These are phyloP conservation scores for Bothrops jararaca DNA, from an alignment of 2,113 vertebrate genomes.

Conservation along the genomic window DNA sequence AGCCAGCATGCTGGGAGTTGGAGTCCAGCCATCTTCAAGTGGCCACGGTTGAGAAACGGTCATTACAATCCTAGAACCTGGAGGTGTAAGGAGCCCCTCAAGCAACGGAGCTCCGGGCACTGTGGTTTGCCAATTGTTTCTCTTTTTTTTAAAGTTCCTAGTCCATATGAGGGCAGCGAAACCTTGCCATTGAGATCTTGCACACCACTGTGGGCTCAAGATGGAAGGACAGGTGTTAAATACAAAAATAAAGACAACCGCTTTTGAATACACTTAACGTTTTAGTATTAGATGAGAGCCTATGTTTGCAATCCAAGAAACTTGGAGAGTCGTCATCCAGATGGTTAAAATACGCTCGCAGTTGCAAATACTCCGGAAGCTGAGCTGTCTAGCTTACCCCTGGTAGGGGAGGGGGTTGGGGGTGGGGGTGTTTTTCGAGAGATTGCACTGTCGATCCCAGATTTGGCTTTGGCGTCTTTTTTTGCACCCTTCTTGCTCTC, in stretches of 20 bases:
- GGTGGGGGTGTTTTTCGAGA: constrained; percentile 20
- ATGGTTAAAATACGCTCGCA: neutral
- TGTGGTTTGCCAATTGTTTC: neutral
- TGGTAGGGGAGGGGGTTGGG: neutral
- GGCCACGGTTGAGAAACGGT: neutral
- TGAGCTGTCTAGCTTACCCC: constrained; percentile 55
- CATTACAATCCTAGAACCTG: neutral
- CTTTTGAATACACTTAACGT: neutral
- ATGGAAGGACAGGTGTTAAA: neutral
- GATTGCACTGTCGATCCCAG: constrained; percentile 10
- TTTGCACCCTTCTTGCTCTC: constrained; percentile 64
- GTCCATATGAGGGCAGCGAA: neutral
- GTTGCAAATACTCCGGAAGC: neutral
- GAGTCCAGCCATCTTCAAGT: neutral
- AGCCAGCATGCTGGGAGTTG: neutral
- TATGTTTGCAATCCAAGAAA: neutral
- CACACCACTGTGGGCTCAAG: neutral
- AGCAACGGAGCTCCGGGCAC: neutral
- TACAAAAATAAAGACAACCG: neutral
- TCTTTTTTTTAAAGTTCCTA: neutral
- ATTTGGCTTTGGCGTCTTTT: constrained; percentile 64
- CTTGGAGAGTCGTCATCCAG: neutral
- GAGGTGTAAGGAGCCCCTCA: neutral
- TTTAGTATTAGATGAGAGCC: neutral
- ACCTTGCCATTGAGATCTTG: neutral